A percentile compares a stretch with the other conserved stretches of the same genome.
These are phyloP conservation scores for Nycticebus coucang DNA, from an alignment of 2,113 vertebrate species.

Conservation along the genomic window DNA sequence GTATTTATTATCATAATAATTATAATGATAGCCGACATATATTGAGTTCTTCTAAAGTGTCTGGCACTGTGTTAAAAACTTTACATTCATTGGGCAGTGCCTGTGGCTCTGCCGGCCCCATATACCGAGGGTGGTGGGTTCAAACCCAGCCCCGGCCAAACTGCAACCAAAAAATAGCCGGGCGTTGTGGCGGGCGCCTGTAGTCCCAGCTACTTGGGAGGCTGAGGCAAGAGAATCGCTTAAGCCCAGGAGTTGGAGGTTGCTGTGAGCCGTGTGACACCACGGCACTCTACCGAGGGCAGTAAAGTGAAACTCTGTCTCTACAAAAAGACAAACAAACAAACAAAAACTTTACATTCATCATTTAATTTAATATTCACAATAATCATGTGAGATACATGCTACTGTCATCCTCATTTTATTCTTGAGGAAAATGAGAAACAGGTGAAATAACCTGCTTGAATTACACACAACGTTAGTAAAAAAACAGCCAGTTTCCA, in stretches of 20 bases:
- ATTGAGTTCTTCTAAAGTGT: slow-evolving; percentile 15
- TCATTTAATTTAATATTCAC: slow-evolving; percentile 53
- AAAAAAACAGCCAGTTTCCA: slow-evolving; percentile 5
- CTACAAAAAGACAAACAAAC: too few species aligned
- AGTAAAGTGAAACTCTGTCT: too few species aligned
- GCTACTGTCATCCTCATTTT: slow-evolving; percentile 23
- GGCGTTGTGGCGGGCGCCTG: too few species aligned
- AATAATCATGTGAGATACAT: not conserved
- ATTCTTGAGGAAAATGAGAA: slow-evolving; percentile 33
- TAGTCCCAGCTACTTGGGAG: too few species aligned
- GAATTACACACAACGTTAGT: not conserved
- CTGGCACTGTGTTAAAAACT: slow-evolving; percentile 25
- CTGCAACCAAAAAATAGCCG: too few species aligned
- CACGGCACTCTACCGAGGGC: too few species aligned
- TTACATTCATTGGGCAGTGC: slow-evolving; percentile 46
- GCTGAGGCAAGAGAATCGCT: too few species aligned
- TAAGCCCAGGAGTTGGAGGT: too few species aligned
- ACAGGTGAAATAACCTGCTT: not conserved
- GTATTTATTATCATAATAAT: not conserved
- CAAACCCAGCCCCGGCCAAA: too few species aligned
- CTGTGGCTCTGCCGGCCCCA: too few species aligned
- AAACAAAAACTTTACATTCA: slow-evolving; percentile 32
- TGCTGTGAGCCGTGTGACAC: too few species aligned
- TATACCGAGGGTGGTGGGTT: too few species aligned
- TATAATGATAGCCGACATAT: not conserved